These are phyloP conservation scores for Papilio gigon DNA, from an alignment of 2,888 invertebrate genomes.

Conservation along the genomic window DNA sequence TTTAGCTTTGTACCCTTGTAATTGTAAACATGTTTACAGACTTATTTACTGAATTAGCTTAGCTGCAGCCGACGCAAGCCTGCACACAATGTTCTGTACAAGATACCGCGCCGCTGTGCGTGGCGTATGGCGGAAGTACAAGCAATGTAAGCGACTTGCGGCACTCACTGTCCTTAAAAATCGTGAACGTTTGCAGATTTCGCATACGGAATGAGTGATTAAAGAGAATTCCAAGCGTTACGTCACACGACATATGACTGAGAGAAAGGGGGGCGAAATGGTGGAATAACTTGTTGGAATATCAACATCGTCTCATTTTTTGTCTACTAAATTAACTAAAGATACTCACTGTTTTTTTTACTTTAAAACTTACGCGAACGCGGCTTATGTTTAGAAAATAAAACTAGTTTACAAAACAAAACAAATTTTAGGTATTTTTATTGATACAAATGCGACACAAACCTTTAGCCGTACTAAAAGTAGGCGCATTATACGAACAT, in stretches of 20 bases:
- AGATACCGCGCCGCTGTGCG: slow-evolving; percentile 38
- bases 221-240: slow-evolving; percentile 60
- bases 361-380: not conserved
- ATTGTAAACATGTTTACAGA: not conserved
- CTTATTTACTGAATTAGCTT: not conserved
- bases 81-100: slow-evolving; percentile 44
- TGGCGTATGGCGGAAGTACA: slow-evolving; percentile 49
- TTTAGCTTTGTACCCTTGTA: not conserved
- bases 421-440: too few relatives aligned
- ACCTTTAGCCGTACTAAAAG: too few relatives aligned
- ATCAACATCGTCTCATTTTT: slow-evolving; percentile 1
- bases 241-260: slow-evolving; percentile 55
- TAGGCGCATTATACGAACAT: too few relatives aligned
- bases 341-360: not conserved
- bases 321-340: not conserved
- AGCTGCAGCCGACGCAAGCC: too few relatives aligned
- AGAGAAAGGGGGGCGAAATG: slow-evolving; percentile 59
- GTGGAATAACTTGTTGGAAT: slow-evolving; percentile 47
- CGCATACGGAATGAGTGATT: slow-evolving; percentile 65
- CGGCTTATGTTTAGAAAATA: not conserved
- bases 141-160: slow-evolving; percentile 51
- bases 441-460: too few relatives aligned
- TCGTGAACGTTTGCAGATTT: slow-evolving; percentile 58
- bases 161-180: slow-evolving; percentile 60
- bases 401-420: too few relatives aligned